phyloP scores from a whole-genome alignment of 2,797 vertebrate species.

The Ambastaia sidthimunki region DNA sequence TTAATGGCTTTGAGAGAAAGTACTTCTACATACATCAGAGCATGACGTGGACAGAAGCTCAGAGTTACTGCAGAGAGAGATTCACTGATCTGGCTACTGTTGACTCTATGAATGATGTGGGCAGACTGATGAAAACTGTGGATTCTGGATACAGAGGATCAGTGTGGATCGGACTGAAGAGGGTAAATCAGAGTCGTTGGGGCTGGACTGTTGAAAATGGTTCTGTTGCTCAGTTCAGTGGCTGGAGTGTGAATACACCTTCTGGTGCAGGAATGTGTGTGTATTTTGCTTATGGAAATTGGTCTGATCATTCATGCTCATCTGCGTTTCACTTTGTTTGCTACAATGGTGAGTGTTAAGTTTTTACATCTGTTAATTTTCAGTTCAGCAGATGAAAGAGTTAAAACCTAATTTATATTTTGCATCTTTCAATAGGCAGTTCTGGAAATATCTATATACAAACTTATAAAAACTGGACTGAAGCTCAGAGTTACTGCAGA shows the following conservation, averaged over 20 bases:
- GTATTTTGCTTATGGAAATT: background rate
- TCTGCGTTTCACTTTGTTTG: slow-evolving; percentile 7
- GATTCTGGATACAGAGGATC: accelerated
- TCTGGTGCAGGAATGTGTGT: background rate
- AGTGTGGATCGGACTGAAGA: slow-evolving; percentile 60
- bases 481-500: slow-evolving; percentile 49
- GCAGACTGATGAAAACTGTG: background rate
- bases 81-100: slow-evolving; percentile 58
- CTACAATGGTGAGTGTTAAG: slow-evolving; percentile 35
- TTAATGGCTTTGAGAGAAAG: no score
- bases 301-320: slow-evolving; percentile 3
- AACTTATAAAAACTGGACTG: background rate
- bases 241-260: background rate
- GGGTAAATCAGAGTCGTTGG: accelerated
- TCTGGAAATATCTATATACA: background rate
- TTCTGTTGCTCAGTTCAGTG: background rate
- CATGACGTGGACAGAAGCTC: no score
- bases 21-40: no score
- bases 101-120: background rate
- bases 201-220: slow-evolving; percentile 48
- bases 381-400: background rate
- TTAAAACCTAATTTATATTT: background rate
- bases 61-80: background rate
- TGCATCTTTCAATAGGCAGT: background rate
- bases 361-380: no score